Percentiles rank a stretch among this genome's conserved stretches.
Conservation (phyloP, 2,113 vertebrate genomes). For the Macquaria australasica region DNA sequence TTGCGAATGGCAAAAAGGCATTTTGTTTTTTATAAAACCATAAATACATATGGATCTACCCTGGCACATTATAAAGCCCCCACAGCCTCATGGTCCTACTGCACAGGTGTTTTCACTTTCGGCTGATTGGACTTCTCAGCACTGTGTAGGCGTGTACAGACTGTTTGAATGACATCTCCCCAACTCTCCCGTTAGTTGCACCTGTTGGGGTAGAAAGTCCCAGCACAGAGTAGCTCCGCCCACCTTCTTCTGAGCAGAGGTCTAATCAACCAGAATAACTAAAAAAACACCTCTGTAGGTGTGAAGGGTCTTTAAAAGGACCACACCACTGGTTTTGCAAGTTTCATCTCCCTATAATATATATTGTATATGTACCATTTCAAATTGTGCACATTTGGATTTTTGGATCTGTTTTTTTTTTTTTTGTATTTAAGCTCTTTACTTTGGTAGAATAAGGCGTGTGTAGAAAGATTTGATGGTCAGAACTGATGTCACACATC, state of each 20-base stretch:
- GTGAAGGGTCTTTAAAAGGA: neutral
- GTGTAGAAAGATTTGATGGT: neutral
- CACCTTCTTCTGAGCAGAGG: neutral
- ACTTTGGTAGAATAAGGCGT: too few relatives aligned
- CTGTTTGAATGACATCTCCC: neutral
- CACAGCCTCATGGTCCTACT: too few relatives aligned
- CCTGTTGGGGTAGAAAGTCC: neutral
- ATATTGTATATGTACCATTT: neutral
- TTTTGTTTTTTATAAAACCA: neutral
- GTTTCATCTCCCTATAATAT: neutral
- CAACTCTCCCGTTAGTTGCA: too few relatives aligned
- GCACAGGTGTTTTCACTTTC: too few relatives aligned
- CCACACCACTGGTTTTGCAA: neutral
- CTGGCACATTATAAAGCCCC: neutral
- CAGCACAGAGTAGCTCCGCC: neutral
- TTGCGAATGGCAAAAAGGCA: neutral
- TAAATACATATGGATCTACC: neutral
- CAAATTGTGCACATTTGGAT: neutral
- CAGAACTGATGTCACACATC: too few relatives aligned
- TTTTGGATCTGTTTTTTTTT: too few relatives aligned
- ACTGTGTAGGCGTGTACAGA: neutral
- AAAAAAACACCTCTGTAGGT: neutral
- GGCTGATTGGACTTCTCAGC: neutral
- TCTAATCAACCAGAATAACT: neutral
- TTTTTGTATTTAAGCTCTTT: too few relatives aligned